A percentile compares a stretch with the other conserved stretches of the same genome.
Evolutionary conservation across 2,888 invertebrate genomes (phyloP).

Genomic region (Cephalotes varians): DNA sequence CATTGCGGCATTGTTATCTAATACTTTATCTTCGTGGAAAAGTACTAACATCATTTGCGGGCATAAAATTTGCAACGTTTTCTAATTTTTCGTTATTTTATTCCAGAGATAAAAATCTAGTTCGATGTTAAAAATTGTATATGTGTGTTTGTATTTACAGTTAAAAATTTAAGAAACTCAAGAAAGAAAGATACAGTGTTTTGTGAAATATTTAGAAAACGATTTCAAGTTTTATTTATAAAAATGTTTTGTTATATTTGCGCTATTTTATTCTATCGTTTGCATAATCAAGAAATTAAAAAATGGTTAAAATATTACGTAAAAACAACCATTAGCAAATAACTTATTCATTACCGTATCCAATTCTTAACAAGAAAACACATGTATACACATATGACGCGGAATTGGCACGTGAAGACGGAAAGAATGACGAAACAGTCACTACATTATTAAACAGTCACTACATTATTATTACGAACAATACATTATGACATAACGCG

Average conservation of each 20-base stretch:
- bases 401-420: neutral
- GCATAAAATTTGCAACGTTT: neutral
- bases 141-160: neutral
- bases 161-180: neutral
- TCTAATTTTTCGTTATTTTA: neutral
- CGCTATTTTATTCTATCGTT: neutral
- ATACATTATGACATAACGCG: conserved; percentile 1
- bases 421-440: neutral
- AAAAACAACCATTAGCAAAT: neutral
- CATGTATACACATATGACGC: neutral
- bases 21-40: neutral
- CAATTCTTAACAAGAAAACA: neutral
- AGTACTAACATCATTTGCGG: neutral
- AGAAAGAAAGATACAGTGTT: neutral
- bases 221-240: neutral
- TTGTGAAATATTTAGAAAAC: neutral
- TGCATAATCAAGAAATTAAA: neutral
- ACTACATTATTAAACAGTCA: neutral
- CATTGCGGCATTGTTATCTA: conserved; percentile 15
- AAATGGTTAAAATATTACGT: neutral
- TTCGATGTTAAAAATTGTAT: neutral
- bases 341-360: neutral
- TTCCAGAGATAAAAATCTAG: neutral
- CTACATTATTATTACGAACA: neutral
- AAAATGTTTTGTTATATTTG: neutral